Conservation (phyloP, 2,113 vertebrate genomes). For the Mastomys natalensis region DNA sequence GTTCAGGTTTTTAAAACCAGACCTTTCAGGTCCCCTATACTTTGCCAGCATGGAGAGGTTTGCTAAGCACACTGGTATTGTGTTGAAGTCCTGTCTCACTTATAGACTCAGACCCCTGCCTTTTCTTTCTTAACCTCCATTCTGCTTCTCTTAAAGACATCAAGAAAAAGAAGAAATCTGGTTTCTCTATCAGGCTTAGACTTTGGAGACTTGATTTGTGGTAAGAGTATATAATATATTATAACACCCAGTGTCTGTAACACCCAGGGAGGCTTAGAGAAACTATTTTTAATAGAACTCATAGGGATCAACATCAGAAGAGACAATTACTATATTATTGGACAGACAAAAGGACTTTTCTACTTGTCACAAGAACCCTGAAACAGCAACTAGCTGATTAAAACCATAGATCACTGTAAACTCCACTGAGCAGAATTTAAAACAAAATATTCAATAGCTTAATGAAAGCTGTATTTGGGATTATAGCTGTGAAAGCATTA, state of each 20-base stretch:
- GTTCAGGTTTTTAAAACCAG: neutral
- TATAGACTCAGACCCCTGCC: neutral
- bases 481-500: slow-evolving; percentile 32
- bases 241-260: neutral
- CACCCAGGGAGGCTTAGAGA: slow-evolving; percentile 24
- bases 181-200: neutral
- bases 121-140: slow-evolving; percentile 37
- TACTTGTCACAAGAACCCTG: slow-evolving; percentile 34
- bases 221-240: neutral
- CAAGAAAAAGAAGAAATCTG: neutral
- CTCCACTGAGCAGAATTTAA: slow-evolving; percentile 1
- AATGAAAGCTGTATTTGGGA: neutral
- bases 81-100: neutral
- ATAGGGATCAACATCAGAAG: slow-evolving; percentile 28
- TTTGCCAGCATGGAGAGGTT: neutral
- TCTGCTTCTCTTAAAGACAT: slow-evolving; percentile 58
- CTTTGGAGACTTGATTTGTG: slow-evolving; percentile 45
- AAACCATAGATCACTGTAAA: slow-evolving; percentile 12
- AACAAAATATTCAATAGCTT: slow-evolving; percentile 2
- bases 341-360: slow-evolving; percentile 30
- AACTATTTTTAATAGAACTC: slow-evolving; percentile 29
- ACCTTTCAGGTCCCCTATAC: neutral
- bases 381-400: slow-evolving; percentile 33
- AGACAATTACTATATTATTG: slow-evolving; percentile 8
- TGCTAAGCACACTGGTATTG: neutral